Conservation (phyloP, 2,113 vertebrate genomes). For the Ramphastos sulfuratus region DNA sequence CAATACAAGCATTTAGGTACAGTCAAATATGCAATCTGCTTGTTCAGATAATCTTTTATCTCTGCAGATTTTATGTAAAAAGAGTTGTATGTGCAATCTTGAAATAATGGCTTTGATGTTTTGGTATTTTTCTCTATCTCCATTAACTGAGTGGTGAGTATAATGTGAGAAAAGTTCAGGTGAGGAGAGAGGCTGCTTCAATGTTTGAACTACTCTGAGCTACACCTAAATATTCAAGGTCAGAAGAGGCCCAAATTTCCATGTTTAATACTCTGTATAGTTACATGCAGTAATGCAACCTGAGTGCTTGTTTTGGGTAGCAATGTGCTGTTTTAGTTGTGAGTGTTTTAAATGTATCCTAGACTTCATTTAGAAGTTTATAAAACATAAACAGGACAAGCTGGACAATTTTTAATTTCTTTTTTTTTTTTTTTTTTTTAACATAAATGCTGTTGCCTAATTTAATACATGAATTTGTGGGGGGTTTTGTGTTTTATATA, state of each 20-base stretch:
- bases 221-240: not conserved
- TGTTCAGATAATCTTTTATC: not conserved
- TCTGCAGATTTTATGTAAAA: not conserved
- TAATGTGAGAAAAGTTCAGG: not conserved
- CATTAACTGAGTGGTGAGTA: not conserved
- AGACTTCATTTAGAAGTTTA: not conserved
- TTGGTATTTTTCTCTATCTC: not conserved
- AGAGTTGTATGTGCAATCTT: not conserved
- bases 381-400: not conserved
- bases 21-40: not conserved
- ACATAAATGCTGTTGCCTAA: not conserved
- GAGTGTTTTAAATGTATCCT: not conserved
- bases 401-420: not conserved
- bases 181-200: not conserved
- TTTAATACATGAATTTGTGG: not conserved
- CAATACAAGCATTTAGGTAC: not conserved
- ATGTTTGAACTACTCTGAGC: not conserved
- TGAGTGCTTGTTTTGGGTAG: not conserved
- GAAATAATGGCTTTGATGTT: not conserved
- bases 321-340: not conserved
- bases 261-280: not conserved
- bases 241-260: not conserved
- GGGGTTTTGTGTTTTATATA: not conserved
- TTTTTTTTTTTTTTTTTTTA: no score
- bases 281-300: not conserved